Conservation (phyloP, 2,797 vertebrate species). For the Parauchenoglanis ngamensis region DNA sequence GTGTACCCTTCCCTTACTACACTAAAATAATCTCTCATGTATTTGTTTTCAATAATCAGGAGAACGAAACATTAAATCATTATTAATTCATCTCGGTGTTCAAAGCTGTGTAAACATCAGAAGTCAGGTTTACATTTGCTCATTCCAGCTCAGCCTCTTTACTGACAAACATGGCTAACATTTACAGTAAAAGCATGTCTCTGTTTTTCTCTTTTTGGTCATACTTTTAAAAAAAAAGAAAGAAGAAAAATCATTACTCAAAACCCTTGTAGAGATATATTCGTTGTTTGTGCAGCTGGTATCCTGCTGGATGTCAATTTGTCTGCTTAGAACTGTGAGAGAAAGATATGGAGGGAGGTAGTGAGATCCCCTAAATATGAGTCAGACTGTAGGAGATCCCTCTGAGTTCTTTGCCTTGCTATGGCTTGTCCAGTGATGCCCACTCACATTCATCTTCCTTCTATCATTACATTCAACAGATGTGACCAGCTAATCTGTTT, state of each 20-base stretch:
- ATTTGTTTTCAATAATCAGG: conserved; percentile 25
- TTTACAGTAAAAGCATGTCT: conserved; percentile 7
- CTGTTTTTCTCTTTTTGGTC: not conserved
- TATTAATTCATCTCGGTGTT: conserved; percentile 7
- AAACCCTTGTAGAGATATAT: conserved; percentile 13
- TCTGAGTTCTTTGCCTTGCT: conserved; percentile 20
- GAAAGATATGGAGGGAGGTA: conserved; percentile 11
- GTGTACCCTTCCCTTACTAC: not conserved
- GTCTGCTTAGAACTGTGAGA: not conserved
- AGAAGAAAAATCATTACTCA: conserved; percentile 3
- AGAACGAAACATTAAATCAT: not conserved
- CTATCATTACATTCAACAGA: conserved; percentile 28
- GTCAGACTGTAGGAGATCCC: conserved; percentile 53
- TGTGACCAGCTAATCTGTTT: conserved; percentile 6
- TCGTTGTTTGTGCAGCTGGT: conserved; percentile 35
- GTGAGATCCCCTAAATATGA: conserved; percentile 50
- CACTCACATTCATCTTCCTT: not conserved
- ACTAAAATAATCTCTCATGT: conserved; percentile 10
- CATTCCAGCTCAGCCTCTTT: not conserved
- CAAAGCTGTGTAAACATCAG: conserved; percentile 10
- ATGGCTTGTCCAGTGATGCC: conserved; percentile 16
- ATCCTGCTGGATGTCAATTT: conserved; percentile 23
- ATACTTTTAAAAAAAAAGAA: not conserved
- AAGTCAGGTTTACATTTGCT: conserved; percentile 11
- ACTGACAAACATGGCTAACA: conserved; percentile 18